A percentile compares a stretch with the other conserved stretches of the same genome.
Conservation (phyloP, 2,797 vertebrate species). For the Morus bassanus region DNA sequence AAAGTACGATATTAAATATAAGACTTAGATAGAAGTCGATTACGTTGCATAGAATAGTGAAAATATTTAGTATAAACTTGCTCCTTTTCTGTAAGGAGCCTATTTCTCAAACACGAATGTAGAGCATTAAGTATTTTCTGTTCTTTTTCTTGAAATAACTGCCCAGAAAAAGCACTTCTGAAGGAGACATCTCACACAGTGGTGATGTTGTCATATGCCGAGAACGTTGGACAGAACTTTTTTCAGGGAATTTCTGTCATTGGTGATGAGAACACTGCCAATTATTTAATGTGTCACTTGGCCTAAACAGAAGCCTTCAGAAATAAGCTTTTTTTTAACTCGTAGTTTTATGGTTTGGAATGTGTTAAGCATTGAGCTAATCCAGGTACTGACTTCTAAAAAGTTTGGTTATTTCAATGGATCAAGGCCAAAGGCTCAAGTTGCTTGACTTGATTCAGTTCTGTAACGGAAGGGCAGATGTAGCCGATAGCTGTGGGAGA, state of each 20-base stretch:
- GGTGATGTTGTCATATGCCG: neutral
- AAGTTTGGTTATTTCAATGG: neutral
- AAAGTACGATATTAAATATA: neutral
- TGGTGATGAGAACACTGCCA: neutral
- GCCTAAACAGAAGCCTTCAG: neutral
- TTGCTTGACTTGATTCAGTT: neutral
- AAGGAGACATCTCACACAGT: neutral
- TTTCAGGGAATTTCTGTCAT: neutral
- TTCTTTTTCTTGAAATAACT: neutral
- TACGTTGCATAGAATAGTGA: neutral
- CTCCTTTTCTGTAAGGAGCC: neutral
- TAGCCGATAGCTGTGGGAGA: neutral
- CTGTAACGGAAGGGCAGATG: neutral
- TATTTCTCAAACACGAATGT: neutral
- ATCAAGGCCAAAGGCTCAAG: neutral
- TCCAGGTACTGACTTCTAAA: neutral
- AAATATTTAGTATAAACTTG: neutral
- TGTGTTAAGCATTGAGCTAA: neutral
- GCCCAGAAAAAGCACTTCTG: neutral
- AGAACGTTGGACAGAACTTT: neutral
- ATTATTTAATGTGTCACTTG: neutral
- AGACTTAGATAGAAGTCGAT: conserved; percentile 19
- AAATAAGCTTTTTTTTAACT: neutral
- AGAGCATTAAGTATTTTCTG: neutral
- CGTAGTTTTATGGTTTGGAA: neutral